Evolutionary conservation across 30 jellyfish, hydroid and myxozoan genomes (phyloP).

Genomic region (Hydractinia echinata): DNA sequence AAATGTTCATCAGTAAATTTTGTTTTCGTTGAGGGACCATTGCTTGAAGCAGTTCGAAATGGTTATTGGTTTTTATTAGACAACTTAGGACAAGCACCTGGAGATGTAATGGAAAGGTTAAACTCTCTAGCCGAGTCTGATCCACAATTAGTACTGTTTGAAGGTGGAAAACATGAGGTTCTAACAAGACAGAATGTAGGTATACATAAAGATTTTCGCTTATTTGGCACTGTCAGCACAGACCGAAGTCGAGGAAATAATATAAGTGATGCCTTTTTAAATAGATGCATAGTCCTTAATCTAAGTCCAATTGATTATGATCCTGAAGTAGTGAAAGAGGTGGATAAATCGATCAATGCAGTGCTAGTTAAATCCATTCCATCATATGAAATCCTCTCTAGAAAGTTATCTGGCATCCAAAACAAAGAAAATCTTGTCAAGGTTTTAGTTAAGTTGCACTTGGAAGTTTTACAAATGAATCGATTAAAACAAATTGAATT

Average conservation of each 20-base stretch:
- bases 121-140: slow-evolving; percentile 19
- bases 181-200: background rate
- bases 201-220: slow-evolving; percentile 16
- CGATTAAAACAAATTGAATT: background rate
- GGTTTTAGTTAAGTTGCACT: background rate
- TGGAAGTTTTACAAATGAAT: background rate
- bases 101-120: slow-evolving; percentile 16
- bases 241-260: background rate
- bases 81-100: slow-evolving; percentile 23
- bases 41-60: slow-evolving; percentile 22
- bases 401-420: background rate
- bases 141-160: background rate
- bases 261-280: slow-evolving; percentile 6
- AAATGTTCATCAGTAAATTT: background rate
- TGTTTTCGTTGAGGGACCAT: slow-evolving; percentile 17
- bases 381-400: background rate
- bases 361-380: background rate
- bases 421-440: background rate
- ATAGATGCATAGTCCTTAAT: slow-evolving; percentile 14
- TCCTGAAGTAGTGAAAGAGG: background rate
- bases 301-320: background rate
- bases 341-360: background rate
- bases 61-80: slow-evolving; percentile 14
- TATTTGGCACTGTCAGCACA: slow-evolving; percentile 1
- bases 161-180: slow-evolving; percentile 10